Evolutionary conservation across 2,888 invertebrate genomes (phyloP).

Genomic region (Theretra japonica): DNA sequence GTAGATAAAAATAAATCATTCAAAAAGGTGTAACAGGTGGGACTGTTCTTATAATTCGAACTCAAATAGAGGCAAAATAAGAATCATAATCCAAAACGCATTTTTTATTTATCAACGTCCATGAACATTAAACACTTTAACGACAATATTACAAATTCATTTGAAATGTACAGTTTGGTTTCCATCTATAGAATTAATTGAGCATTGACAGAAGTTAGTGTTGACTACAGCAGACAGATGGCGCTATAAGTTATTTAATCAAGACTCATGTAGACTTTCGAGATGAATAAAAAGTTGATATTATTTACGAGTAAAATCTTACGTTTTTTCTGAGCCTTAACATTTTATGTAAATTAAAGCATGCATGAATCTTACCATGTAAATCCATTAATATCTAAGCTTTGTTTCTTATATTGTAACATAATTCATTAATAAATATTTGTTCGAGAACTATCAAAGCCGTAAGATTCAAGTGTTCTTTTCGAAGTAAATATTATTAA

Average conservation of each 20-base stretch:
- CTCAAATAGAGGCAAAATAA: not conserved
- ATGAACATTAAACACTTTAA: slow-evolving; percentile 1
- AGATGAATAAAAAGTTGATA: not conserved
- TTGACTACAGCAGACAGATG: not conserved
- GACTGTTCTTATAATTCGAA: no score
- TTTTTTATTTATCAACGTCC: not conserved
- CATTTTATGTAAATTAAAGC: no score
- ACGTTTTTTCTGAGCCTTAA: no score
- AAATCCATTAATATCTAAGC: no score
- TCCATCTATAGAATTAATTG: not conserved
- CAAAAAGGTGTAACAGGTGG: no score
- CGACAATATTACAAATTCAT: not conserved
- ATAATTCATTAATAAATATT: no score
- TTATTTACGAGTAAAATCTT: not conserved
- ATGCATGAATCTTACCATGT: no score
- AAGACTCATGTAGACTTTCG: not conserved
- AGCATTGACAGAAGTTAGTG: not conserved
- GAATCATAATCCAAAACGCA: not conserved
- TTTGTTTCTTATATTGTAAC: no score
- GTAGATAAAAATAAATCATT: no score
- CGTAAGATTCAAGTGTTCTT: no score
- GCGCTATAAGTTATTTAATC: not conserved
- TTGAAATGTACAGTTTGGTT: not conserved
- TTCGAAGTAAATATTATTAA: no score
- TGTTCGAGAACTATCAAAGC: no score